Evolutionary conservation across 1,140 invertebrate species (phyloP).

Genomic region (Aphaenogaster ashmeadi): DNA sequence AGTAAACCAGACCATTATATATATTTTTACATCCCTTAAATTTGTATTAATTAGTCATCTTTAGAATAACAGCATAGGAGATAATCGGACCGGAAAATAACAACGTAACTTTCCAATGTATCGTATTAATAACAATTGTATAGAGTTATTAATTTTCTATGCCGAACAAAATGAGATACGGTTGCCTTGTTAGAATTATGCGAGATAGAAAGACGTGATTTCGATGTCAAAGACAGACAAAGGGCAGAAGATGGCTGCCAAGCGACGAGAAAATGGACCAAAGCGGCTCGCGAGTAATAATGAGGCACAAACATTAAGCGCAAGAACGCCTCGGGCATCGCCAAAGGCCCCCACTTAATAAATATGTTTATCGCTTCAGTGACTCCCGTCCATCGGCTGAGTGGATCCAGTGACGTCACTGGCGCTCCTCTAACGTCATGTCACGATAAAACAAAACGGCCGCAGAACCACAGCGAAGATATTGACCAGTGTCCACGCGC

Average conservation of each 20-base stretch:
- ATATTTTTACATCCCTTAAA: background rate
- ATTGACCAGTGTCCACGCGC: slow-evolving; percentile 62
- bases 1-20: background rate
- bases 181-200: slow-evolving; percentile 1
- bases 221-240: slow-evolving; percentile 27
- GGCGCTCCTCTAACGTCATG: slow-evolving; percentile 80
- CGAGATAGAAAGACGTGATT: slow-evolving; percentile 6
- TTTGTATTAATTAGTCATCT: background rate
- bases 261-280: slow-evolving; percentile 58
- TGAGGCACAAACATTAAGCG: slow-evolving; percentile 70
- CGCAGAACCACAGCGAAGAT: slow-evolving; percentile 52
- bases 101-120: background rate
- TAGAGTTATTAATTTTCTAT: background rate
- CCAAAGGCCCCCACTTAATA: slow-evolving; percentile 78
- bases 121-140: background rate
- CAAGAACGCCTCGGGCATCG: slow-evolving; percentile 72
- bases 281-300: slow-evolving; percentile 63
- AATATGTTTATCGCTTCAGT: slow-evolving; percentile 81
- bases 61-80: background rate
- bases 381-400: slow-evolving; percentile 79
- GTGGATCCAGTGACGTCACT: slow-evolving; percentile 81
- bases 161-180: background rate
- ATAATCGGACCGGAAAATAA: background rate
- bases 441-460: slow-evolving; percentile 80
- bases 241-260: slow-evolving; percentile 25